Evolutionary conservation across 2,113 vertebrate genomes (phyloP).

Genomic region (Elachura formosa): DNA sequence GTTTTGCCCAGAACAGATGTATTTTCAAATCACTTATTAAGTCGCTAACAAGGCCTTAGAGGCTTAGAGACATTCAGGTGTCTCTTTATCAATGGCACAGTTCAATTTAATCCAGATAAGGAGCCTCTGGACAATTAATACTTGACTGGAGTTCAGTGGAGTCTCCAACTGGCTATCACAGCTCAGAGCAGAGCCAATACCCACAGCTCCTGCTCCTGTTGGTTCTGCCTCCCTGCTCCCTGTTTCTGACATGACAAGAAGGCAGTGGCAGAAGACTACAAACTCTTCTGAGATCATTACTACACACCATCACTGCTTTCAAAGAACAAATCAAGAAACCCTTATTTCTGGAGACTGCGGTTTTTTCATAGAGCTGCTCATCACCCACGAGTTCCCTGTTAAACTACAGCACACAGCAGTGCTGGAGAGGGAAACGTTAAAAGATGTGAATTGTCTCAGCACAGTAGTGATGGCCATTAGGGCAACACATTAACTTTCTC

Average conservation of each 20-base stretch:
- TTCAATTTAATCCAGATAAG: conserved; percentile 42
- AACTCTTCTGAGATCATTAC: neutral
- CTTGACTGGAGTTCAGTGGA: neutral
- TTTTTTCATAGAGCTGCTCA: neutral
- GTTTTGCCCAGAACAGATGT: conserved; percentile 42
- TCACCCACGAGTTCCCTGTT: neutral
- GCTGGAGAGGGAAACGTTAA: neutral
- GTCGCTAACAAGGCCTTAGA: conserved; percentile 16
- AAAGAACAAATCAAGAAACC: neutral
- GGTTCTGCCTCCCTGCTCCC: neutral
- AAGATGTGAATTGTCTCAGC: neutral
- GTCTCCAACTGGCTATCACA: neutral
- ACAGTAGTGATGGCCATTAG: neutral
- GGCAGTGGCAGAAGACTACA: neutral
- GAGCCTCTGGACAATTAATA: conserved; percentile 17
- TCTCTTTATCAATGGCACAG: conserved; percentile 29
- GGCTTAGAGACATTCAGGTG: conserved; percentile 5
- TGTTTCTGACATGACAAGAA: neutral
- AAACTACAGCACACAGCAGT: fast-evolving
- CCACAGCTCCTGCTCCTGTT: neutral
- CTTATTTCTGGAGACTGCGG: neutral
- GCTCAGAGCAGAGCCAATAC: neutral
- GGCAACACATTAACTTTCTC: neutral
- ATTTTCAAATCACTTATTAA: conserved; percentile 51
- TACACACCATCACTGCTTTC: neutral